Evolutionary conservation across 2,797 vertebrate genomes (phyloP).

Genomic region (Peromyscus attwateri): DNA sequence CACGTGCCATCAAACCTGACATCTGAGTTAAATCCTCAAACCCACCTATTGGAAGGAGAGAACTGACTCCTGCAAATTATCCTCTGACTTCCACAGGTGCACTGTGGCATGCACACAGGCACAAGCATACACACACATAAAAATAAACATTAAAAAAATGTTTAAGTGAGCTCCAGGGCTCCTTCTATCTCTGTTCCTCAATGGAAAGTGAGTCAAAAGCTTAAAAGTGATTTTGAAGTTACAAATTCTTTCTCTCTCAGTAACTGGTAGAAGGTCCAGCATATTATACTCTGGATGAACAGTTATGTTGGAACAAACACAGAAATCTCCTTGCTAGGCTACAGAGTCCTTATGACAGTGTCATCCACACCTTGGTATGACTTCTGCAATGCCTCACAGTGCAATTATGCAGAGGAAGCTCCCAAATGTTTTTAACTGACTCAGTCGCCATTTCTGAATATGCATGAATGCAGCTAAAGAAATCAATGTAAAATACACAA

Average conservation of each 20-base stretch:
- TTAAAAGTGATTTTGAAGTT: constrained; percentile 63
- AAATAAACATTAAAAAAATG: background rate
- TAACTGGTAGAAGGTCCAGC: background rate
- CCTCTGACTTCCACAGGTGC: background rate
- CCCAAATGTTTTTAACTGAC: constrained; percentile 58
- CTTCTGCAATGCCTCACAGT: constrained; percentile 16
- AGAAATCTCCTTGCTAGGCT: constrained; percentile 58
- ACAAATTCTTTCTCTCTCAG: constrained; percentile 56
- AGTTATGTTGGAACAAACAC: constrained; percentile 39
- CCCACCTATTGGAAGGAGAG: background rate
- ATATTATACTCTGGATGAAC: constrained; percentile 28
- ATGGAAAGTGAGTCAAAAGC: constrained; percentile 20
- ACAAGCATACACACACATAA: background rate
- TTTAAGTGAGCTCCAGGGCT: background rate
- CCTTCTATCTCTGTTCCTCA: background rate
- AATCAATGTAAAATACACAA: constrained; percentile 58
- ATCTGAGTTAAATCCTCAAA: background rate
- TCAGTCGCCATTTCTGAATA: constrained; percentile 36
- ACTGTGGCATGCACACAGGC: background rate
- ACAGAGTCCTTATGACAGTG: constrained; percentile 36
- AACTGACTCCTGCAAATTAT: background rate
- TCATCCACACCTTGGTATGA: constrained; percentile 31
- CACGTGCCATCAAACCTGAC: background rate
- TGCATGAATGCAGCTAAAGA: constrained; percentile 37
- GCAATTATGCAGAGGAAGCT: constrained; percentile 51